Evolutionary conservation across 2,888 invertebrate genomes (phyloP), one percentile per base, ranked within the genome.

Genomic region (Rhamphomyia laevipes): DNA sequence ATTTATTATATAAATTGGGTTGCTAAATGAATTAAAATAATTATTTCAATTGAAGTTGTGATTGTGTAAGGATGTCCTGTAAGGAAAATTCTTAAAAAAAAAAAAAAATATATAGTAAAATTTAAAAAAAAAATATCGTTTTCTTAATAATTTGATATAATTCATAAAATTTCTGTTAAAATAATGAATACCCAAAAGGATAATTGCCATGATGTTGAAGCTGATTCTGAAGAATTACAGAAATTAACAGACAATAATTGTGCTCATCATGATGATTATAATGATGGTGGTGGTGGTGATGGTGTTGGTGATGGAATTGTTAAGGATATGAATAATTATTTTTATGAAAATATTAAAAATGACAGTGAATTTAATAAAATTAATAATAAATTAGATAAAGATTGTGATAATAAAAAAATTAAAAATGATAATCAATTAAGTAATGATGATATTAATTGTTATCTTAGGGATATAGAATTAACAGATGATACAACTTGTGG

Each of bases 401-500:
- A 42, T 42, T 10, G 21, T 6, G n/a, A 18, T 42, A 27, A 42
- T 23, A 35, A 35, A 27, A 58, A 58, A 7, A 12, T 43, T 46
- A 45, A 52, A 15, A 49, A 51, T 13, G 44, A 44, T 17, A 52
- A 55, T 33, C 53, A 52, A 38, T 35, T 47, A 23, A 63, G 63
- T 52, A 66, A 66, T n/a, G 61, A 63, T 49, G 69, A 70, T 31
- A 66, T 69, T 7, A 74, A 77, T 53, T 73, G 75, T 48, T 60
- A 74, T 23, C 70, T 73, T 50, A 66, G 64, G 47, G 72, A 73
- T 41, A 67, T 74, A 61, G 73, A 74, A 4, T 61, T 79, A 49
- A 76, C 76, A 33, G 77, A 81, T 46, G 81, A 82, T 48, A 80
- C 80, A 1, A 70, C 76, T 4, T 82, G 82, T 60, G 82, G 82